Conservation (phyloP, 2,888 invertebrate species). For the Argyra leucocephala region DNA sequence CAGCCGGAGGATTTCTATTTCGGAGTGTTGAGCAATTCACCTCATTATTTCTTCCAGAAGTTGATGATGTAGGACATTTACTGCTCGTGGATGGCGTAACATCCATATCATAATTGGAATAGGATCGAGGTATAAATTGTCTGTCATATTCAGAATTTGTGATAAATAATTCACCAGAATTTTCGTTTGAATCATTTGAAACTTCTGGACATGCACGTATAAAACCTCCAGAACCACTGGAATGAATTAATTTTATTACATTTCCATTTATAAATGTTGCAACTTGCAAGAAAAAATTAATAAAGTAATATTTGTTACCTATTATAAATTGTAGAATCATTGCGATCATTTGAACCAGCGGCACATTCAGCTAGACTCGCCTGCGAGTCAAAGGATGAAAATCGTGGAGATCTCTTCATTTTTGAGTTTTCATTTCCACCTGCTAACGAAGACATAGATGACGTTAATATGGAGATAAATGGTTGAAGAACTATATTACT, state of each 20-base stretch:
- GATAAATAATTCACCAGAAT: slow-evolving; percentile 12
- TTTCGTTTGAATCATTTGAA: slow-evolving; percentile 18
- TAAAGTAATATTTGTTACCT: background rate
- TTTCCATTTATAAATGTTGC: slow-evolving; percentile 18
- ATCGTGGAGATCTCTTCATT: slow-evolving; percentile 43
- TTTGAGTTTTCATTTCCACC: slow-evolving; percentile 29
- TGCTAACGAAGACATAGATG: slow-evolving; percentile 19
- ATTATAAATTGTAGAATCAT: background rate
- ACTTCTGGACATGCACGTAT: slow-evolving; percentile 12
- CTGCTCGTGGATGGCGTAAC: slow-evolving; percentile 25
- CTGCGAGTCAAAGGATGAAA: slow-evolving; percentile 44
- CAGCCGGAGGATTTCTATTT: slow-evolving; percentile 11
- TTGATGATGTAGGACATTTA: slow-evolving; percentile 17
- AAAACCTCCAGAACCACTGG: slow-evolving; percentile 8
- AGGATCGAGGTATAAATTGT: slow-evolving; percentile 40
- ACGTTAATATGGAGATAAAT: slow-evolving; percentile 21
- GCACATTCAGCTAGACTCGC: slow-evolving; percentile 42
- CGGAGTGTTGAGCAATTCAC: slow-evolving; percentile 20
- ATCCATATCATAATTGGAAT: slow-evolving; percentile 42
- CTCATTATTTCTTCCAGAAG: slow-evolving; percentile 20
- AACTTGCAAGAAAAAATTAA: background rate
- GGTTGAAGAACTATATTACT: slow-evolving; percentile 17
- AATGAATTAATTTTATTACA: slow-evolving; percentile 24
- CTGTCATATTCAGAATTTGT: slow-evolving; percentile 23
- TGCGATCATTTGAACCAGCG: slow-evolving; percentile 20